These are phyloP conservation scores for Laspeyria flexula DNA, from an alignment of 2,888 invertebrate genomes.

Conservation along the genomic window DNA sequence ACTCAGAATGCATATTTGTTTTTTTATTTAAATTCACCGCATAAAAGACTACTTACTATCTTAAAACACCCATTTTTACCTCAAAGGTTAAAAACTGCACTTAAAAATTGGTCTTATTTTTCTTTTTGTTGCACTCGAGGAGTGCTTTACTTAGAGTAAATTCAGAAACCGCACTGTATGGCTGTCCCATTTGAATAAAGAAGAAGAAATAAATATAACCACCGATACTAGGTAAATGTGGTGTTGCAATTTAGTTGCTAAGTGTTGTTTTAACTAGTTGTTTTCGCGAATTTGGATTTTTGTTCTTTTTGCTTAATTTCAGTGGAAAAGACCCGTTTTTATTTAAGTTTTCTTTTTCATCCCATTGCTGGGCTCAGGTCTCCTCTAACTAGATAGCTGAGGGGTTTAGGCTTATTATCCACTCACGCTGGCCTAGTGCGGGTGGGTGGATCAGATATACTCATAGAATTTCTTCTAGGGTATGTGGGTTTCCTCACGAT, in stretches of 20 bases:
- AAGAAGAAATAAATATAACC: not conserved
- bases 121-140: not conserved
- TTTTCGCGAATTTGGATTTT: not conserved
- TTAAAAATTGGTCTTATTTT: not conserved
- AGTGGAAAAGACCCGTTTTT: not conserved
- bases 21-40: too few species aligned
- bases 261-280: not conserved
- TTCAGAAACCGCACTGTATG: conserved; percentile 3
- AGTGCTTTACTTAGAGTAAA: conserved; percentile 3
- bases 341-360: too few species aligned
- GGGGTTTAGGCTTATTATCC: too few species aligned
- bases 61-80: not conserved
- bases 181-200: conserved; percentile 1
- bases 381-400: too few species aligned
- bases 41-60: not conserved
- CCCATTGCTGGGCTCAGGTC: too few species aligned
- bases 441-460: too few species aligned
- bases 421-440: too few species aligned
- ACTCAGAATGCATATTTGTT: too few species aligned
- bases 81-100: not conserved
- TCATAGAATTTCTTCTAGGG: too few species aligned
- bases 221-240: not conserved
- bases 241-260: not conserved
- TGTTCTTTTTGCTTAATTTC: not conserved
- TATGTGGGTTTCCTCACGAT: too few species aligned